phyloP scores from a whole-genome alignment of 2,888 invertebrate species.

The Drosophila seclusa region DNA sequence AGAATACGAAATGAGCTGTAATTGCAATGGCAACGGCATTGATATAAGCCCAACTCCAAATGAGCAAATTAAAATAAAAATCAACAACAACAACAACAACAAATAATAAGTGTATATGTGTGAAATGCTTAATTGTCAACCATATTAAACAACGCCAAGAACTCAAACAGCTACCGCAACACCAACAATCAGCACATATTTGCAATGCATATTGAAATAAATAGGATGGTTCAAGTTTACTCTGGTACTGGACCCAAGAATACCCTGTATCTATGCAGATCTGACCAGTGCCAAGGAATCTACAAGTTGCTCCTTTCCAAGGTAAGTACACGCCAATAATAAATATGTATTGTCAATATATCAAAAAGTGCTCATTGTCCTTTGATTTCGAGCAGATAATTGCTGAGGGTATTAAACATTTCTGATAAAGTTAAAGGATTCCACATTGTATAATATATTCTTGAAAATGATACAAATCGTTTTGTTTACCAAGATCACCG shows the following conservation, averaged over 20 bases:
- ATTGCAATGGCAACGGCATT: conserved; percentile 47
- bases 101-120: conserved; percentile 33
- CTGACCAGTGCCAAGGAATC: not conserved
- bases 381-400: not conserved
- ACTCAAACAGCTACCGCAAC: conserved; percentile 15
- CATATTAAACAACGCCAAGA: conserved; percentile 58
- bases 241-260: not conserved
- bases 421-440: not conserved
- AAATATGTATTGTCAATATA: not conserved
- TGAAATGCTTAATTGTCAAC: conserved; percentile 71
- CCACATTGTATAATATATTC: not conserved
- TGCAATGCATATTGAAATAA: conserved; percentile 32
- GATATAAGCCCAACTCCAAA: conserved; percentile 30
- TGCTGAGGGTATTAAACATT: not conserved
- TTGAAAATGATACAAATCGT: not conserved
- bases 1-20: conserved; percentile 73
- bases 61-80: conserved; percentile 59
- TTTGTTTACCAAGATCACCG: not conserved
- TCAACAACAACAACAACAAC: conserved; percentile 40
- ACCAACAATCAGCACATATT: conserved; percentile 39
- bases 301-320: not conserved
- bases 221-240: not conserved
- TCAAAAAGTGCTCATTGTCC: not conserved
- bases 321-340: not conserved
- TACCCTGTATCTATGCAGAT: conserved; percentile 16